A percentile compares a stretch with the other conserved stretches of the same genome.
phyloP scores from a whole-genome alignment of 2,113 vertebrate genomes.

The Pseudorectes ferrugineus region DNA sequence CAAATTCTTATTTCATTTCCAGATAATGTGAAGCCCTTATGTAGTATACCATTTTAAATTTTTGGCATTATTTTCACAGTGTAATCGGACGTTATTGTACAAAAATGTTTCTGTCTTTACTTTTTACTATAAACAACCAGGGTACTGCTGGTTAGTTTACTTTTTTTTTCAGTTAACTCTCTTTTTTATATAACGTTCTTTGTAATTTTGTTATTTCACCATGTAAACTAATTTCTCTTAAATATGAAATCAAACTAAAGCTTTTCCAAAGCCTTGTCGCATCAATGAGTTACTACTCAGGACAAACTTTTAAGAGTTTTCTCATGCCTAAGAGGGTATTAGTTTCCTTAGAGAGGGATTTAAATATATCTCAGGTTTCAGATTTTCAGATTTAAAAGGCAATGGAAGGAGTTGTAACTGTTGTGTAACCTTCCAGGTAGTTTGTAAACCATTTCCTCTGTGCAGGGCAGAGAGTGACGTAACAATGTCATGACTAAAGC shows the following conservation, averaged over 20 bases:
- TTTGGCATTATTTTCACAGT: neutral
- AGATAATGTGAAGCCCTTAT: neutral
- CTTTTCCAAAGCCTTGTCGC: neutral
- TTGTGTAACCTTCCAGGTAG: no score
- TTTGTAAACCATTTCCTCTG: no score
- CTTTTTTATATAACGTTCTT: neutral
- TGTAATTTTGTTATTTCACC: neutral
- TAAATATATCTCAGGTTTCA: no score
- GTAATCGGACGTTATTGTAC: accelerated
- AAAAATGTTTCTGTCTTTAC: neutral
- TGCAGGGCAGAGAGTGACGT: no score
- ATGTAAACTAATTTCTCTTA: neutral
- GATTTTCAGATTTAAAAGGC: no score
- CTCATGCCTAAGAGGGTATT: neutral
- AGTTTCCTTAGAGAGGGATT: neutral
- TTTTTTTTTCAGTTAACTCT: neutral
- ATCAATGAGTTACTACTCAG: accelerated
- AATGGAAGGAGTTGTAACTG: no score
- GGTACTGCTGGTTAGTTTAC: neutral
- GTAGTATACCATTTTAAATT: neutral
- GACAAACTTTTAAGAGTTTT: neutral
- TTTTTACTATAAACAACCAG: neutral
- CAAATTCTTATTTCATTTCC: neutral
- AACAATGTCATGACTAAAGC: no score
- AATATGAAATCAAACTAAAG: neutral